Conservation (phyloP, 1,140 invertebrate genomes). For the Glomeris maerens region DNA sequence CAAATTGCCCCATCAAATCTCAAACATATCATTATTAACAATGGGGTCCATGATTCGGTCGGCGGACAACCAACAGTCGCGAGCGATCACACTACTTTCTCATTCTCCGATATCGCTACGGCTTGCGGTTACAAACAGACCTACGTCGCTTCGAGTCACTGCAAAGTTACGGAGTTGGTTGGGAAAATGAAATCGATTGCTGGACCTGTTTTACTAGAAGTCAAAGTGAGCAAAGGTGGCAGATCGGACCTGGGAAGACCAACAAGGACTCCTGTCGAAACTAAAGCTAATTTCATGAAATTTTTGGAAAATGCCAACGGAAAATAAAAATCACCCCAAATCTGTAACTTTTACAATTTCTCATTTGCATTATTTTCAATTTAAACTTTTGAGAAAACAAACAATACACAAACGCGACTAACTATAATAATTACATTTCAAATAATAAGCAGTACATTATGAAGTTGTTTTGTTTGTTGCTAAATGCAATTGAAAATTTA, state of each 20-base stretch:
- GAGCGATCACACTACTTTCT: constrained; percentile 25
- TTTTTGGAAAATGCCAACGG: constrained; percentile 31
- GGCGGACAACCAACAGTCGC: constrained; percentile 34
- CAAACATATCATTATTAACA: constrained; percentile 35
- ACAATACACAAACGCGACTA: no score
- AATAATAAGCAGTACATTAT: no score
- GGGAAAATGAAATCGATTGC: constrained; percentile 18
- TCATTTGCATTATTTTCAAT: no score
- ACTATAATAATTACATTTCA: no score
- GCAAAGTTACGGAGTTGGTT: constrained; percentile 26
- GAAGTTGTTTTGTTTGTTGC: no score
- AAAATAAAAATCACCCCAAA: no score
- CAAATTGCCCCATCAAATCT: constrained; percentile 28
- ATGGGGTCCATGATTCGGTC: constrained; percentile 36
- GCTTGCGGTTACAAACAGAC: constrained; percentile 33
- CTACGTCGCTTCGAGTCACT: constrained; percentile 24
- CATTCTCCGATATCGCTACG: constrained; percentile 25
- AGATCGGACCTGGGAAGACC: constrained; percentile 33
- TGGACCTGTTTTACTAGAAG: constrained; percentile 33
- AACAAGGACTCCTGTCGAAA: constrained; percentile 32
- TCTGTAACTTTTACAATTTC: no score
- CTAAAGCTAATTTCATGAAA: constrained; percentile 36
- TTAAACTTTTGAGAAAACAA: no score
- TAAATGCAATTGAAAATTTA: no score
- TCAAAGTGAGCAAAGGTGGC: constrained; percentile 28